A percentile compares a stretch with the other conserved stretches of the same genome.
These are phyloP conservation scores for Cheirogaleus medius DNA, from an alignment of 2,113 vertebrate species.

Conservation along the genomic window DNA sequence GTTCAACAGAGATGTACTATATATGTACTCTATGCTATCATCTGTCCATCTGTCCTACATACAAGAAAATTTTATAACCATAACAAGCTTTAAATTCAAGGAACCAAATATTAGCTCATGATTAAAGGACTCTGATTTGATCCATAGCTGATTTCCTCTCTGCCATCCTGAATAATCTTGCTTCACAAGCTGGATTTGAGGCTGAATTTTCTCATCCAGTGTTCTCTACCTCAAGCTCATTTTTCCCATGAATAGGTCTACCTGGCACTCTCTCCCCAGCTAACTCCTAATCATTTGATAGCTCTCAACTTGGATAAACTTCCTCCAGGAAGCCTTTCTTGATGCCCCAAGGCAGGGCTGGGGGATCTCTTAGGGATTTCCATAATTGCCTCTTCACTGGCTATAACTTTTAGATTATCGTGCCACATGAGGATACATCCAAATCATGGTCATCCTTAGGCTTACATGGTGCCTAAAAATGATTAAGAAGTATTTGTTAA, in stretches of 20 bases:
- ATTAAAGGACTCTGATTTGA: neutral
- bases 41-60: neutral
- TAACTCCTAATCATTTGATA: neutral
- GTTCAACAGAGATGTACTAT: neutral
- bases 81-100: slow-evolving; percentile 17
- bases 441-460: neutral
- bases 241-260: neutral
- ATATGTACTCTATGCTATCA: neutral
- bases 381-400: neutral
- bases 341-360: neutral
- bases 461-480: neutral
- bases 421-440: neutral
- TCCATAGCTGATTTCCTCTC: neutral
- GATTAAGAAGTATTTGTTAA: neutral
- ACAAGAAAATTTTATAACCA: neutral
- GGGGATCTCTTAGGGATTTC: neutral
- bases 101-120: neutral
- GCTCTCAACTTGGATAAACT: neutral
- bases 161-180: neutral
- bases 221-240: neutral
- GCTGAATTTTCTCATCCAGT: neutral
- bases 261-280: neutral
- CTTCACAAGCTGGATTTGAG: neutral
- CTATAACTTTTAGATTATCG: neutral
- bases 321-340: neutral